These are phyloP conservation scores for Dendrolimus pini DNA, from an alignment of 2,888 invertebrate genomes.

Conservation along the genomic window DNA sequence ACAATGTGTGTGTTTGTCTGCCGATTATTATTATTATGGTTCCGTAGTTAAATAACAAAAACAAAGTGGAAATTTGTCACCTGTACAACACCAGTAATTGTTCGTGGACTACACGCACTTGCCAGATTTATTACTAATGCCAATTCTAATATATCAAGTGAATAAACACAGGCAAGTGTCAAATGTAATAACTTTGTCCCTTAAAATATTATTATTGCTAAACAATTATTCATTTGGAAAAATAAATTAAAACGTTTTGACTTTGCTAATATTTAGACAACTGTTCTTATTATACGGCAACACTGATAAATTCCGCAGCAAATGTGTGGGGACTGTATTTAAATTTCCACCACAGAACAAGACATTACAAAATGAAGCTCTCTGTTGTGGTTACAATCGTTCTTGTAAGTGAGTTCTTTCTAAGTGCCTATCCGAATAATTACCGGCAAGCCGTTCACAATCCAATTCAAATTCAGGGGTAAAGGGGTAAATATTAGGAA, in stretches of 20 bases:
- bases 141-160: background rate
- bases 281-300: background rate
- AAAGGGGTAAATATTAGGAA: too few species aligned
- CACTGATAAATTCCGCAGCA: background rate
- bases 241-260: background rate
- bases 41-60: too few species aligned
- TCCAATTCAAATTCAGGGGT: too few species aligned
- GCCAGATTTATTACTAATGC: too few species aligned
- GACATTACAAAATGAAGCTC: background rate
- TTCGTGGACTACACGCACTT: too few species aligned
- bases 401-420: background rate
- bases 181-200: background rate
- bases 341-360: background rate
- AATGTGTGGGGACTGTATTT: background rate
- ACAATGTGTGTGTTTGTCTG: too few species aligned
- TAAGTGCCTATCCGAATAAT: constrained; percentile 2
- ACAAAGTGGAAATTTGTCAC: too few species aligned
- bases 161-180: background rate
- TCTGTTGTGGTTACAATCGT: background rate
- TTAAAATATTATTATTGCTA: background rate
- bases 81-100: too few species aligned
- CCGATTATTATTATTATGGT: too few species aligned
- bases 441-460: too few species aligned
- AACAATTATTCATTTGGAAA: background rate
- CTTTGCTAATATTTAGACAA: background rate